Evolutionary conservation across 2,888 invertebrate genomes (phyloP).

Genomic region (Laothoe populi): DNA sequence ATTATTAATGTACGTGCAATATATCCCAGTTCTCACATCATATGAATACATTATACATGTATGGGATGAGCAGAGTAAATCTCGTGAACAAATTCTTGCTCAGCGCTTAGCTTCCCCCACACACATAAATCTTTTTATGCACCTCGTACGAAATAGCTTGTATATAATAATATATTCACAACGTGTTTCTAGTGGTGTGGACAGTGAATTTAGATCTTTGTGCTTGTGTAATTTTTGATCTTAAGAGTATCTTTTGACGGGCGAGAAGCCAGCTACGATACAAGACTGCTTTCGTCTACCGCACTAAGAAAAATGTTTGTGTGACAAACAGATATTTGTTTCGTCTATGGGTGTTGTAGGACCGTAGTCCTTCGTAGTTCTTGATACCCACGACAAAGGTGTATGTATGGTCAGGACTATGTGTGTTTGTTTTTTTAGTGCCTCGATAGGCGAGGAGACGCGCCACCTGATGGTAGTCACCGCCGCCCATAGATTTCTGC

Average conservation of each 20-base stretch:
- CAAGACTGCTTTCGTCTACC: too few species aligned
- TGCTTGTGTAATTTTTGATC: background rate
- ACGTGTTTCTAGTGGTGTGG: conserved; percentile 7
- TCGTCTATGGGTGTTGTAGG: too few species aligned
- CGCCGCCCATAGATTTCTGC: too few species aligned
- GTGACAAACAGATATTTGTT: too few species aligned
- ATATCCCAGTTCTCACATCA: conserved; percentile 15
- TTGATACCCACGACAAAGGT: too few species aligned
- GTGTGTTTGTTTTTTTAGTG: too few species aligned
- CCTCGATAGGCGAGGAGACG: too few species aligned
- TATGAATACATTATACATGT: conserved; percentile 22
- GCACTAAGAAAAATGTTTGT: too few species aligned
- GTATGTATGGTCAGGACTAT: too few species aligned
- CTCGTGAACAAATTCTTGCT: conserved; percentile 18
- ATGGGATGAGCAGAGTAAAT: conserved; percentile 21
- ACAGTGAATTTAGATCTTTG: conserved; percentile 14
- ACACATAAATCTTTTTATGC: conserved; percentile 24
- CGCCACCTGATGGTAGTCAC: too few species aligned
- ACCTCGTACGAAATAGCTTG: conserved; percentile 20
- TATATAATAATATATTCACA: conserved; percentile 17
- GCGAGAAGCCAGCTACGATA: too few species aligned
- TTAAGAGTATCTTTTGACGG: background rate
- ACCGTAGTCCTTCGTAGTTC: too few species aligned
- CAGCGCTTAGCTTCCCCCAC: conserved; percentile 19
- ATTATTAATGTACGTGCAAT: conserved; percentile 11